Evolutionary conservation across 2,888 invertebrate species (phyloP), one percentile per base, ranked within the genome.

Genomic region (Drosophila parthenogenetica): DNA sequence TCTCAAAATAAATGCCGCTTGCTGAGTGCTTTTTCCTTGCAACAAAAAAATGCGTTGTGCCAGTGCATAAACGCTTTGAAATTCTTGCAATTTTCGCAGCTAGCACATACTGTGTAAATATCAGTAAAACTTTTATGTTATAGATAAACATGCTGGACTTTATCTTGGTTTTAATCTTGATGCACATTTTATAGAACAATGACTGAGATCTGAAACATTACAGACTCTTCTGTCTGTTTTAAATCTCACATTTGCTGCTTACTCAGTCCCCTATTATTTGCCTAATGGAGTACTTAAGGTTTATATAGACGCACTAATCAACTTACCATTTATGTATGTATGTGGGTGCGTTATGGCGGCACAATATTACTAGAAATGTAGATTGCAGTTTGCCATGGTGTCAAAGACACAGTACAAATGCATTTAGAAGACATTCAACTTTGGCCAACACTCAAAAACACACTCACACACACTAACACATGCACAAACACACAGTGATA

Each of bases 361-460:
- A 57, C 42, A 45, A 77, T 64, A 57, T 54, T 71, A 77, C 25
- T 39, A 65, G 72, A 65, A 74, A 55, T 63, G 60, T 42, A 46
- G n/a, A 53, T 35, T 50, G 35, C 32, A 48, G 39, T 60, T 74
- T 29, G 74, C 68, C 68, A 63, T 42, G 63, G 22, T 48, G 55
- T 40, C 63, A 69, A 62, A 75, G 70, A 60, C 64, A 42, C 64
- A 42, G 35, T 40, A 54, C 43, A 62, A 75, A 69, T 79, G 65
- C 65, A 61, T 65, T 78, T 79, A 65, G 50, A 19, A 79, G 75
- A 25, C 79, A 69, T 76, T 79, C 76, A 76, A 76, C 70, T 79
- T 75, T 58, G 37, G 29, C 55, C 19, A 19, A 42, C 45, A 45
- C 65, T 58, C 40, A 49, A n/a, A 46, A 48, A 60, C 39, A 46